phyloP scores from a whole-genome alignment of 2,113 vertebrate species.

The Pelodiscus sinensis region DNA sequence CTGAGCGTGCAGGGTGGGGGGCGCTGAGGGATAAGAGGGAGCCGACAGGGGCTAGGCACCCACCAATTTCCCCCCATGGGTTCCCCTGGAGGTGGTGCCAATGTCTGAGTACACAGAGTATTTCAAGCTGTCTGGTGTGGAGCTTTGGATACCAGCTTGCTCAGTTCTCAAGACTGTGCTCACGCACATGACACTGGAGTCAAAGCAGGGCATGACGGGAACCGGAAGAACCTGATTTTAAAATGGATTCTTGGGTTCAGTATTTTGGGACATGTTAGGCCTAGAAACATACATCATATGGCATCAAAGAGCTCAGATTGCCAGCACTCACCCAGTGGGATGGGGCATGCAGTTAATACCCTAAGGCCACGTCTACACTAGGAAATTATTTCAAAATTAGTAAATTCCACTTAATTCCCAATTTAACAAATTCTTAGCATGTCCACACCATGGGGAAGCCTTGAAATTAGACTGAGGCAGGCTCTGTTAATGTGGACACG shows the following conservation, averaged over 20 bases:
- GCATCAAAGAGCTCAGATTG: neutral
- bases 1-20: too few relatives aligned
- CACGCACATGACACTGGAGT: neutral
- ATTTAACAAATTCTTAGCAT: too few relatives aligned
- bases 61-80: too few relatives aligned
- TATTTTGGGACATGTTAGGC: neutral
- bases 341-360: neutral
- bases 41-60: too few relatives aligned
- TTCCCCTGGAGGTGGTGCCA: too few relatives aligned
- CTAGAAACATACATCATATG: neutral
- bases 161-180: neutral
- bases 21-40: too few relatives aligned
- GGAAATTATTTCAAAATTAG: too few relatives aligned
- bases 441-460: too few relatives aligned
- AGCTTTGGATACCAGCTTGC: neutral
- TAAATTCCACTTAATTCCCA: too few relatives aligned
- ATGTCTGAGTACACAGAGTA: neutral
- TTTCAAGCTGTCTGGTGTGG: neutral
- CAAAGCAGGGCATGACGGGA: neutral
- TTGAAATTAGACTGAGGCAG: too few relatives aligned
- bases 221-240: neutral
- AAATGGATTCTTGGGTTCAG: neutral
- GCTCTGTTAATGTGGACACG: too few relatives aligned
- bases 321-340: neutral
- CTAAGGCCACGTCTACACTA: too few relatives aligned